Conservation (phyloP, 2,113 vertebrate genomes). For the Python bivittatus region DNA sequence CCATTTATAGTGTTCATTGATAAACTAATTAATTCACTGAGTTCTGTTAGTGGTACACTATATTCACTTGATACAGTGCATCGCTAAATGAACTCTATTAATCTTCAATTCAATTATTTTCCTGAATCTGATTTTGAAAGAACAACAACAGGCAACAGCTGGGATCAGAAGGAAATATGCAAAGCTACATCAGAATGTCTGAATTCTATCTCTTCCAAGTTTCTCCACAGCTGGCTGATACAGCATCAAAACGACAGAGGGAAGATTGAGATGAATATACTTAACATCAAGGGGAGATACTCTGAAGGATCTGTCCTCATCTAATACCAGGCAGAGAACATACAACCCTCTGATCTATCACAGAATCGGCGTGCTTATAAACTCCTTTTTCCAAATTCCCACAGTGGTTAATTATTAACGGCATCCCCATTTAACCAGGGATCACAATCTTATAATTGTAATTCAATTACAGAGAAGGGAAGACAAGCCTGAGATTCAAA, state of each 20-base stretch:
- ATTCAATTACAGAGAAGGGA: neutral
- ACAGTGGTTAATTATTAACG: neutral
- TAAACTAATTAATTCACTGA: too few relatives aligned
- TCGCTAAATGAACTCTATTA: neutral
- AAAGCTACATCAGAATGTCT: neutral
- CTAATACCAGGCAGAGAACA: neutral
- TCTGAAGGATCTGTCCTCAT: neutral
- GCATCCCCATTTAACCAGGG: neutral
- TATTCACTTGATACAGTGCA: neutral
- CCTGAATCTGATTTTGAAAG: neutral
- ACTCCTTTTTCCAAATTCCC: neutral
- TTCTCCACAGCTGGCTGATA: neutral
- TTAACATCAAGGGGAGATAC: neutral
- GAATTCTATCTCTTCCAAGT: neutral
- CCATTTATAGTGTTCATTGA: too few relatives aligned
- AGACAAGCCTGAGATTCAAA: neutral
- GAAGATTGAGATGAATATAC: neutral
- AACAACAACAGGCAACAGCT: neutral
- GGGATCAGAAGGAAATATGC: neutral
- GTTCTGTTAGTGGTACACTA: too few relatives aligned
- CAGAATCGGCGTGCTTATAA: too few relatives aligned
- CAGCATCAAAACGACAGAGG: neutral
- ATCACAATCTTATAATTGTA: neutral
- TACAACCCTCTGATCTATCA: neutral
- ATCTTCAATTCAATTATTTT: neutral